These are phyloP conservation scores for Notolabrus celidotus DNA, from an alignment of 2,797 vertebrate genomes.

Conservation along the genomic window DNA sequence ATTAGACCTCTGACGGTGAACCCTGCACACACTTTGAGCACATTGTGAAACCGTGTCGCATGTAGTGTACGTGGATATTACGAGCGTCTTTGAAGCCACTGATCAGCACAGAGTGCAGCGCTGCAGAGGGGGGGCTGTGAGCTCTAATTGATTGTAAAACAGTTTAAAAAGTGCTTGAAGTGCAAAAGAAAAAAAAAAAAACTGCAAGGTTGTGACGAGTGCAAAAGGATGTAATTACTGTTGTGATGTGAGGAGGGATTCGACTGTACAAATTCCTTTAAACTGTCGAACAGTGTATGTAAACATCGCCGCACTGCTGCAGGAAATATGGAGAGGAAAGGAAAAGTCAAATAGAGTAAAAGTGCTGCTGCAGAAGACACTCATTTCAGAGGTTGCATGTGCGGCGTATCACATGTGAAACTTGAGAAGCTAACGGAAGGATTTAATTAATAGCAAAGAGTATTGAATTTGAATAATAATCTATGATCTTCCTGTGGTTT, in stretches of 20 bases:
- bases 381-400: conserved; percentile 10
- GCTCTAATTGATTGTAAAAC: conserved; percentile 83
- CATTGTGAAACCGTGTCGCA: conserved; percentile 42
- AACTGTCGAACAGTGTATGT: conserved; percentile 73
- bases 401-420: background rate
- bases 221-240: conserved; percentile 82
- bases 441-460: background rate
- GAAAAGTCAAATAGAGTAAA: conserved; percentile 36
- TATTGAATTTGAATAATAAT: background rate
- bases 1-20: conserved; percentile 5
- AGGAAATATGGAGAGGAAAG: conserved; percentile 55
- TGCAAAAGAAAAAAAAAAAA: conserved; percentile 52
- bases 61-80: conserved; percentile 51
- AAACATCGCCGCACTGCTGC: conserved; percentile 63
- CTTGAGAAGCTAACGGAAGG: background rate
- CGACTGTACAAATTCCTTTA: conserved; percentile 77
- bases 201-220: conserved; percentile 76
- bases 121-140: conserved; percentile 46
- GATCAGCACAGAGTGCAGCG: conserved; percentile 66
- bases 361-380: conserved; percentile 7
- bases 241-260: conserved; percentile 76
- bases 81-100: conserved; percentile 66
- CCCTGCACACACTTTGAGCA: background rate
- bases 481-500: background rate
- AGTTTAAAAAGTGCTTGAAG: conserved; percentile 77